Evolutionary conservation across 2,113 vertebrate genomes (phyloP).

Genomic region (Plotosus lineatus): DNA sequence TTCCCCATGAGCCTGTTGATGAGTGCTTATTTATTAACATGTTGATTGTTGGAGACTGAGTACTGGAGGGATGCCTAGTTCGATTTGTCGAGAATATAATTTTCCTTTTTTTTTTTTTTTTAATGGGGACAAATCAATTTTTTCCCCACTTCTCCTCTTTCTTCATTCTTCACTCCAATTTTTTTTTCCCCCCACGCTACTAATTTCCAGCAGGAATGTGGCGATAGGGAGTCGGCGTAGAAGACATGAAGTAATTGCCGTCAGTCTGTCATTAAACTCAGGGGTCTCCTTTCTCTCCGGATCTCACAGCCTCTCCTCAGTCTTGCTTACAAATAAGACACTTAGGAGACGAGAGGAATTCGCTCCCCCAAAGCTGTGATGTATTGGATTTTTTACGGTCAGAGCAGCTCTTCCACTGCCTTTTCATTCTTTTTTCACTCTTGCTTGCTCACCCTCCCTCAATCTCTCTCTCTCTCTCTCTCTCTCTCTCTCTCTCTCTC

Average conservation of each 20-base stretch:
- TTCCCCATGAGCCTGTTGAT: conserved; percentile 83
- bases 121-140: conserved; percentile 65
- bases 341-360: conserved; percentile 82
- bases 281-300: conserved; percentile 52
- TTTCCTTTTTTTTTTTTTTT: too few relatives aligned
- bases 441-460: conserved; percentile 44
- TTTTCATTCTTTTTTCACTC: conserved; percentile 82
- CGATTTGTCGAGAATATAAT: conserved; percentile 66
- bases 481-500: conserved; percentile 64
- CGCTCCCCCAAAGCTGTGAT: conserved; percentile 82
- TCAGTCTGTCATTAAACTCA: conserved; percentile 76
- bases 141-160: conserved; percentile 44
- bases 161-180: conserved; percentile 7
- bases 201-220: conserved; percentile 73
- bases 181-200: conserved; percentile 67
- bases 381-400: conserved; percentile 93
- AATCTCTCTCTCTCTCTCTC: conserved; percentile 70
- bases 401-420: conserved; percentile 80
- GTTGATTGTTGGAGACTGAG: conserved; percentile 71
- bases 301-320: conserved; percentile 64
- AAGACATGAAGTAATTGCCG: conserved; percentile 76
- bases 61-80: conserved; percentile 67
- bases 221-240: conserved; percentile 65
- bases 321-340: conserved; percentile 81
- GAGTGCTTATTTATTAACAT: conserved; percentile 79